These are phyloP conservation scores for Cosmia pyralina DNA, from an alignment of 2,888 invertebrate species.

Conservation along the genomic window DNA sequence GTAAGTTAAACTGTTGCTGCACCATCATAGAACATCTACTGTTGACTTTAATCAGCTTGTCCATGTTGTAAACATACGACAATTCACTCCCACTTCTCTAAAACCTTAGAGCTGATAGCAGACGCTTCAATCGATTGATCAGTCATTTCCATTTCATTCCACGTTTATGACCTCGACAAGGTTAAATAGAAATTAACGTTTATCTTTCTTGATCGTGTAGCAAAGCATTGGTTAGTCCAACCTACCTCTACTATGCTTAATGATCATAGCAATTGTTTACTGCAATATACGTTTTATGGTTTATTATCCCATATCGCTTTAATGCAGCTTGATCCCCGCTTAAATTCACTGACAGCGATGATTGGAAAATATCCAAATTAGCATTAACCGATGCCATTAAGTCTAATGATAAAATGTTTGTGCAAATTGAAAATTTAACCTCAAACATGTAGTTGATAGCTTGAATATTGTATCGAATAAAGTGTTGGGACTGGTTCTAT, in stretches of 20 bases:
- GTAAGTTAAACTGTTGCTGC: conserved; percentile 20
- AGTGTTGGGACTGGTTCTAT: conserved; percentile 50
- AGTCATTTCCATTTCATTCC: not conserved
- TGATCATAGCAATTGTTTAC: not conserved
- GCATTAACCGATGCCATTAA: conserved; percentile 56
- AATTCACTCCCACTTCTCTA: not conserved
- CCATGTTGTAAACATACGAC: not conserved
- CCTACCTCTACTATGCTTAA: not conserved
- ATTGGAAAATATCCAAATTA: conserved; percentile 61
- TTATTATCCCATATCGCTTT: conserved; percentile 25
- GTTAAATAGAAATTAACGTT: not conserved
- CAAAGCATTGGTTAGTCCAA: not conserved
- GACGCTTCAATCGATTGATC: not conserved
- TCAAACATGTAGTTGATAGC: conserved; percentile 64
- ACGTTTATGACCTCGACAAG: not conserved
- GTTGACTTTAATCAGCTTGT: not conserved
- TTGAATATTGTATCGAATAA: conserved; percentile 37
- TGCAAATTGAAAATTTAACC: conserved; percentile 74
- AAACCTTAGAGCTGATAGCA: not conserved
- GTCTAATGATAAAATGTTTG: conserved; percentile 66
- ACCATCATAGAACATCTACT: not conserved
- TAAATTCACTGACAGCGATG: conserved; percentile 48
- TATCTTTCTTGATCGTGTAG: not conserved
- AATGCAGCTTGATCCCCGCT: conserved; percentile 41
- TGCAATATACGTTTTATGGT: not conserved